Conservation (phyloP, 2,113 vertebrate species). For the mouse (Mus musculus) region DNA sequence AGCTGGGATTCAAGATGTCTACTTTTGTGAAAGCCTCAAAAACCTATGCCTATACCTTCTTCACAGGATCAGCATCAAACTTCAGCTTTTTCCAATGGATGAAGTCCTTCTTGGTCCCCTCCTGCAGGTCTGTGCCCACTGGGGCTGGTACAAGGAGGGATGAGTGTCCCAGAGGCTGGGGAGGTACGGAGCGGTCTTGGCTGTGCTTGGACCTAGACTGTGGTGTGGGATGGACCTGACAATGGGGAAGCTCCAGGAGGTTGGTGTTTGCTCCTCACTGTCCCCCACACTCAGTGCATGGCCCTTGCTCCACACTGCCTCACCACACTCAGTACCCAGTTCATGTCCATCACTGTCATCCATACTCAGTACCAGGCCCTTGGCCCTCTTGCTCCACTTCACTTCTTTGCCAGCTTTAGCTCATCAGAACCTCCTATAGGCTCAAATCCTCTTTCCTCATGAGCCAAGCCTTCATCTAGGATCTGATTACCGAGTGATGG, state of each 20-base stretch:
- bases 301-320: neutral
- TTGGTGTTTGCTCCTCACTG: neutral
- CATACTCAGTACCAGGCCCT: neutral
- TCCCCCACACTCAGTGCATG: rapidly evolving
- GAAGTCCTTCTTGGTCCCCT: conserved; percentile 86
- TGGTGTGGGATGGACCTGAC: neutral
- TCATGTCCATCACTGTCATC: too few species aligned
- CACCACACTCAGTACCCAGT: neutral
- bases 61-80: conserved; percentile 91
- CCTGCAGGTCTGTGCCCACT: conserved; percentile 90
- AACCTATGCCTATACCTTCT: conserved; percentile 72
- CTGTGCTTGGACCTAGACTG: neutral
- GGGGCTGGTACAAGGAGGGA: neutral
- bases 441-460: neutral
- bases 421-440: neutral
- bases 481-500: neutral
- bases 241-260: neutral
- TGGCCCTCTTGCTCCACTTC: neutral
- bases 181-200: neutral
- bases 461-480: conserved; percentile 1
- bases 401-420: neutral
- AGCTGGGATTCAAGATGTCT: neutral
- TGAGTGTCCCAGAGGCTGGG: neutral
- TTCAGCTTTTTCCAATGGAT: conserved; percentile 96
- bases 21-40: neutral